These are phyloP conservation scores for Acrobasis consociella DNA, from an alignment of 2,888 invertebrate genomes.

Conservation along the genomic window DNA sequence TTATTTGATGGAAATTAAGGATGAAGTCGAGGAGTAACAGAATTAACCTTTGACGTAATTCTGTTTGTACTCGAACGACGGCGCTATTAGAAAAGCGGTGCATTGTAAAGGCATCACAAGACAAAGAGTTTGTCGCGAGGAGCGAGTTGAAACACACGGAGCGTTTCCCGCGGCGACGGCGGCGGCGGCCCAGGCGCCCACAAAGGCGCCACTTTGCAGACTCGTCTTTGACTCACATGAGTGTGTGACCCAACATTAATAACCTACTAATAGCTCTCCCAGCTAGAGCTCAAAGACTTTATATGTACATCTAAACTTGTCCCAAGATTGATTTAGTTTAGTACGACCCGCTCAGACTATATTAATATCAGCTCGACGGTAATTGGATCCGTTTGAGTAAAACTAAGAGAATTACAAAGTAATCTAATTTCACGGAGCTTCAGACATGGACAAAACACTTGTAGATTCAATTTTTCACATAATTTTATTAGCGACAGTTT, in stretches of 20 bases:
- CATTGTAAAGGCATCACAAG: conserved; percentile 60
- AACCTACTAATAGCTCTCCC: conserved; percentile 66
- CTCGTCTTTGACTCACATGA: conserved; percentile 69
- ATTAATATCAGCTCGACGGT: conserved; percentile 11
- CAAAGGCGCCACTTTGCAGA: conserved; percentile 78
- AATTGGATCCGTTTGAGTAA: conserved; percentile 16
- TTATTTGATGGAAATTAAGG: conserved; percentile 21
- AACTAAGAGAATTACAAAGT: conserved; percentile 34
- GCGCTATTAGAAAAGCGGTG: conserved; percentile 41
- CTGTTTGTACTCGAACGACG: conserved; percentile 39
- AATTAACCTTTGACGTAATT: conserved; percentile 33
- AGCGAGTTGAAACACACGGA: conserved; percentile 54
- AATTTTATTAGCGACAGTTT: conserved; percentile 82
- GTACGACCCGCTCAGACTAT: conserved; percentile 10
- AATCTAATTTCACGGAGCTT: conserved; percentile 49
- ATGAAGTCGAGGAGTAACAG: conserved; percentile 22
- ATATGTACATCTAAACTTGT: conserved; percentile 23
- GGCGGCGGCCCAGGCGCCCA: conserved; percentile 46
- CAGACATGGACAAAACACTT: conserved; percentile 59
- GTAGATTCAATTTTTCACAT: conserved; percentile 75
- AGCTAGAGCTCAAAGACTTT: conserved; percentile 32
- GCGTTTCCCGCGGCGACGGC: conserved; percentile 49
- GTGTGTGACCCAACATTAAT: conserved; percentile 75
- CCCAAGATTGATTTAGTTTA: conserved; percentile 21
- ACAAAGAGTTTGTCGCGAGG: conserved; percentile 70